Base-by-base conservation (phyloP, 2,888 invertebrate species). In the Dascillus cervinus region DNA sequence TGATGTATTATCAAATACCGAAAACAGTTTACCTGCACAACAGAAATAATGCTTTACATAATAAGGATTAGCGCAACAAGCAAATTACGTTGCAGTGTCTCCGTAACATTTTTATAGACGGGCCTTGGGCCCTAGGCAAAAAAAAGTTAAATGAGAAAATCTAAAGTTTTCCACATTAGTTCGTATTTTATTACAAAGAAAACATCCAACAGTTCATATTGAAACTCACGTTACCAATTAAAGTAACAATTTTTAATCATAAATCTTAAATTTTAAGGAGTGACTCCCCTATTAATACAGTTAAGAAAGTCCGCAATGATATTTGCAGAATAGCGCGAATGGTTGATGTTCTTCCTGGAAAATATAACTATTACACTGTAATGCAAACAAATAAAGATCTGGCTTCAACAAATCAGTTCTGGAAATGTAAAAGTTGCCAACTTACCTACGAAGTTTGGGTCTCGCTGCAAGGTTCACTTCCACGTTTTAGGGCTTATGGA, bases 361-460 rank as follows among this genome's bases (percentile, higher is more conserved):
- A 23, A 12, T 43, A 46, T 17, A 47, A 52, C 26, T 53, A 36
- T 34, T 55, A 49, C 22, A 42, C 46, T 19, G 39, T 55, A n/a
- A 32, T 55, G 11, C 26, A 46, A 23, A 48, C 50, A 3, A 38
- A 47, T n/a, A 22, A 33, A 23, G 38, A 44, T 13, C 36, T 34
- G 3, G 29, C 34, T 15, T 49, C 52, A n/a, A 53, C 54, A 4
- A 53, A 47, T 22, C 54, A 53, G 26, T 52, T 46, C 29, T 40
- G 41, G 29, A 33, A 38, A 14, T 53, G 47, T 27, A 36, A 29
- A 3, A 42, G 41, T 11, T 48, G 47, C 23, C 51, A 53, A 29
- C 28, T 53, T 4, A 43, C 45, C 12, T 55, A 55, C 19, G 55
- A 55, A 45, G 39, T 50, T 2, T 55, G 55, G 55, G 46, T 47